phyloP scores from a whole-genome alignment of 2,797 vertebrate genomes.

The Falco rusticolus region DNA sequence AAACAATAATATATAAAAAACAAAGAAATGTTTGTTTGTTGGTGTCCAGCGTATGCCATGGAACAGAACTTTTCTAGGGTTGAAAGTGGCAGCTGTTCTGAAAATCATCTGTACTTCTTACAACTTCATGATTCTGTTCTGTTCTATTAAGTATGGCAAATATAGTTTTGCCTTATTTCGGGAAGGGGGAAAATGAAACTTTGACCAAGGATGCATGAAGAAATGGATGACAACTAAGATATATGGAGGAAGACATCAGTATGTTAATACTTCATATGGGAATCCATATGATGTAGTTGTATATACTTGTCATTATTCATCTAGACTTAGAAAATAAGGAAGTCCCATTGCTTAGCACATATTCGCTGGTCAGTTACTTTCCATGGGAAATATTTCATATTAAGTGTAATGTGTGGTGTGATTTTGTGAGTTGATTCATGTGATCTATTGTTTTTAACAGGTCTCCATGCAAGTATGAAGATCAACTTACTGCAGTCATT shows the following conservation, averaged over 20 bases:
- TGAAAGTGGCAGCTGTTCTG: background rate
- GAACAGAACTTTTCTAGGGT: background rate
- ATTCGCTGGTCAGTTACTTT: background rate
- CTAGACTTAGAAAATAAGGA: background rate
- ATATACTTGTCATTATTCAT: background rate
- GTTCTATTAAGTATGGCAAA: background rate
- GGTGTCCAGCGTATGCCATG: background rate
- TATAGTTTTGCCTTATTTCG: background rate
- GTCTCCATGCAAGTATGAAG: background rate
- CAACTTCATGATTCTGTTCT: background rate
- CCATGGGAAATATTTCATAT: background rate
- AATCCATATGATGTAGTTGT: background rate
- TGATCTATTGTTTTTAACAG: background rate
- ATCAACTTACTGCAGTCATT: background rate
- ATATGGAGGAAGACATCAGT: background rate
- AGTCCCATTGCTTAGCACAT: background rate
- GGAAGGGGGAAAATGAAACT: background rate
- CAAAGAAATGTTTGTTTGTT: background rate
- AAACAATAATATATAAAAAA: background rate
- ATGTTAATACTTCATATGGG: background rate
- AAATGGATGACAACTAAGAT: background rate
- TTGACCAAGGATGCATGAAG: background rate
- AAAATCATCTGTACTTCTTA: background rate
- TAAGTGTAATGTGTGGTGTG: background rate
- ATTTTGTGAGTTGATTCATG: background rate